Evolutionary conservation across 2,888 invertebrate genomes (phyloP).

Genomic region (Lottia scabra): DNA sequence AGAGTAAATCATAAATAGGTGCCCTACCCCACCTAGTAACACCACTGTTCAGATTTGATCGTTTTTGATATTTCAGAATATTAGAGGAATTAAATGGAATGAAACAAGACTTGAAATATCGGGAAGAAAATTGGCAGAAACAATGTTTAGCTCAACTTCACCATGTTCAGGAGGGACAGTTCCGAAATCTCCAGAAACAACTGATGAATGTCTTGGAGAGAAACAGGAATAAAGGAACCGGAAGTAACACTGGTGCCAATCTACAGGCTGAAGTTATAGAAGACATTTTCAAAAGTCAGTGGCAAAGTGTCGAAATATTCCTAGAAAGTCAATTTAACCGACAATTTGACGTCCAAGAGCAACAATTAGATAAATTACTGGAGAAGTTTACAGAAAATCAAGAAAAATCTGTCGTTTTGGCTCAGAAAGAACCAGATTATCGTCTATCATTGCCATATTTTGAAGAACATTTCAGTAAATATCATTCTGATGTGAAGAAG

Average conservation of each 20-base stretch:
- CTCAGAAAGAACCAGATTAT: constrained; percentile 6
- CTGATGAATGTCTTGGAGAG: not conserved
- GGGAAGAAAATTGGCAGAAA: constrained; percentile 1
- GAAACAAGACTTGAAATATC: not conserved
- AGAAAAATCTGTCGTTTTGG: not conserved
- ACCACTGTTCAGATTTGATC: too few relatives aligned
- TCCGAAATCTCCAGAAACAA: not conserved
- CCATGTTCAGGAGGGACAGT: not conserved
- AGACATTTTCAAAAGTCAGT: constrained; percentile 18
- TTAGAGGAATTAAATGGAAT: constrained; percentile 7
- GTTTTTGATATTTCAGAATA: not conserved
- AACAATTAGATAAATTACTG: constrained; percentile 15
- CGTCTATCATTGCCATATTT: constrained; percentile 24
- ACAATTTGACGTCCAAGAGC: constrained; percentile 17
- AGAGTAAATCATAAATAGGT: too few relatives aligned
- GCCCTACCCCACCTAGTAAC: too few relatives aligned
- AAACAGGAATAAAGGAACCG: not conserved
- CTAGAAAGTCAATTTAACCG: constrained; percentile 16
- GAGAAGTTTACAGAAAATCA: not conserved
- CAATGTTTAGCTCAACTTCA: constrained; percentile 7
- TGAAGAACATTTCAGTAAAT: constrained; percentile 26
- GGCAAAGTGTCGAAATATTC: constrained; percentile 15
- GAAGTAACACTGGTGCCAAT: not conserved
- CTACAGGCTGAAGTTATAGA: constrained; percentile 9
- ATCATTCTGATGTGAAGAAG: constrained; percentile 26